Evolutionary conservation across 2,797 vertebrate genomes (phyloP), one percentile per base, ranked within the genome.

Genomic region (Chelidonichthys spinosus): DNA sequence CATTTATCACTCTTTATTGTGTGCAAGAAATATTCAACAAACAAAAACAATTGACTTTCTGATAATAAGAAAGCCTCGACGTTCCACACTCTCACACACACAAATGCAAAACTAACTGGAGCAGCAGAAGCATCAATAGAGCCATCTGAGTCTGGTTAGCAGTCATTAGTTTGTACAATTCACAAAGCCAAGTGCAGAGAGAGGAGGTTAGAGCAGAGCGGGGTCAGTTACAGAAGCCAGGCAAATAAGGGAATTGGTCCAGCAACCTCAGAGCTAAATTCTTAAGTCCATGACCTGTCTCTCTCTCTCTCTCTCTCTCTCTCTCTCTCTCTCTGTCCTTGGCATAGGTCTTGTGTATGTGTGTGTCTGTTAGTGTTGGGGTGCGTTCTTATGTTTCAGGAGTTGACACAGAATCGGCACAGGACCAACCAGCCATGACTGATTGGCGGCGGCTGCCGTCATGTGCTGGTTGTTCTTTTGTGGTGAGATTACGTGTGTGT

Each of bases 171-270:
- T 89, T 85, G 83, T 81, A 58, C 76, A 79, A 78, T 75, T 84
- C 78, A 79, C 18, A 4, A 74, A 91, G 91, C 91, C 90, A 90
- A 92, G 87, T 81, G 89, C 84, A 84, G 72, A 73, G 72, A 80
- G 77, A 84, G 86, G 78, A 85, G 77, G 87, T 91, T 62, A 83
- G 85, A 89, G 79, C 79, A 79, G 78, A 92, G 82, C 79, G 82
- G 92, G 91, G 91, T 93, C 89, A 92, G 90, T 91, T 87, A 88
- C 90, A 93, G 91, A 87, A 92, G 92, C 87, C 91, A 92, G 87
- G 86, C 91, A 74, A 91, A 85, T 71, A 63, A 76, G 75, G 87
- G 87, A 90, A 85, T 87, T 49, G 72, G 42, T 92, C 91, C 92
- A 92, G 83, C 85, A 90, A 91, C 86, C 89, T 90, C 89, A 89